Conservation (phyloP, 2,888 invertebrate genomes). For the Xanthia togata region DNA sequence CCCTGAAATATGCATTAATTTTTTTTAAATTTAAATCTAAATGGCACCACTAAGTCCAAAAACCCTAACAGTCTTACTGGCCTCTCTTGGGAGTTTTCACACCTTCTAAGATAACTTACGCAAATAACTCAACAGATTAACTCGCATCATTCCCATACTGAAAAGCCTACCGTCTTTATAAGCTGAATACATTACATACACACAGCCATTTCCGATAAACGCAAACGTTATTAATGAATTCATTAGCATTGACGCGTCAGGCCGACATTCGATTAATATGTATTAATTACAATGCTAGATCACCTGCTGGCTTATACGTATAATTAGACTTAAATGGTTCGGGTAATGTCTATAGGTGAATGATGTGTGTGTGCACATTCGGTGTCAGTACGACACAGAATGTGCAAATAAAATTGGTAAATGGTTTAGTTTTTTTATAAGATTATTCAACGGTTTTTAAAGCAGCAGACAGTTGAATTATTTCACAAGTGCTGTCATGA, state of each 20-base stretch:
- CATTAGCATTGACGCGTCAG: slow-evolving; percentile 74
- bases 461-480: too few relatives aligned
- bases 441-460: too few relatives aligned
- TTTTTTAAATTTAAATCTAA: neutral
- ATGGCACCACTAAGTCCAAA: neutral
- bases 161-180: neutral
- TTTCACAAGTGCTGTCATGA: too few relatives aligned
- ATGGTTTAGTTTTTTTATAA: neutral
- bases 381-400: neutral
- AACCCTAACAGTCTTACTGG: neutral
- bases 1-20: neutral
- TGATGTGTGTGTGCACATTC: too few relatives aligned
- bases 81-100: neutral
- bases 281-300: slow-evolving; percentile 62
- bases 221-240: slow-evolving; percentile 76
- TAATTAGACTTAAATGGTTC: slow-evolving; percentile 48
- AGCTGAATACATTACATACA: neutral
- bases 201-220: slow-evolving; percentile 56
- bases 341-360: slow-evolving; percentile 27
- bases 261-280: slow-evolving; percentile 64
- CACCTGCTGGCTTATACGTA: slow-evolving; percentile 51
- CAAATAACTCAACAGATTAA: neutral
- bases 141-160: neutral
- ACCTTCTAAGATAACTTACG: slow-evolving; percentile 2
- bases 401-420: neutral